Conservation (phyloP, 1,140 invertebrate genomes). For the Drosophila sulfurigaster region DNA sequence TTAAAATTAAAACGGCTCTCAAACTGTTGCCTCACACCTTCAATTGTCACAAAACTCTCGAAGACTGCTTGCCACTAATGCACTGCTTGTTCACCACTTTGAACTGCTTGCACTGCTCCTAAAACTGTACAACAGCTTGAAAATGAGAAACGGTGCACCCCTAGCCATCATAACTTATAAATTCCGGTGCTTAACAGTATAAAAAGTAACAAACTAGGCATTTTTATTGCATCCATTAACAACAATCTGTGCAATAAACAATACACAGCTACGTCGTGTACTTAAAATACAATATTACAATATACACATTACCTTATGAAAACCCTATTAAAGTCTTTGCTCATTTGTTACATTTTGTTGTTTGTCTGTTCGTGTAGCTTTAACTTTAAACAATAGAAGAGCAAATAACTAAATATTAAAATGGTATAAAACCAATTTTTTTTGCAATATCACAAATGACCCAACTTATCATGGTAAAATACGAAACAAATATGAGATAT, state of each 20-base stretch:
- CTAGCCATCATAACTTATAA: background rate
- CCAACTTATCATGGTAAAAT: conserved; percentile 74
- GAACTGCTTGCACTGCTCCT: background rate
- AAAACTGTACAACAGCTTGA: background rate
- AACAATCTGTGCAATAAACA: conserved; percentile 34
- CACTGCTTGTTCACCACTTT: background rate
- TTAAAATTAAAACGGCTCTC: background rate
- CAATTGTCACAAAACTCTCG: background rate
- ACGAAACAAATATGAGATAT: conserved; percentile 47
- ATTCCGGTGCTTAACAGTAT: background rate
- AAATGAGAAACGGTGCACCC: background rate
- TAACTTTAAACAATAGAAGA: conserved; percentile 17
- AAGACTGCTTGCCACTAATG: background rate
- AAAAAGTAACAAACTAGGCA: conserved; percentile 53
- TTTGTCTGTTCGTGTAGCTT: conserved; percentile 20
- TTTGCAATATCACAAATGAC: conserved; percentile 83
- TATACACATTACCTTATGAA: conserved; percentile 42
- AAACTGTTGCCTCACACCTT: background rate
- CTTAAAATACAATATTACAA: conserved; percentile 42
- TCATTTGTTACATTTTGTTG: conserved; percentile 25
- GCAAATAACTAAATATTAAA: conserved; percentile 53
- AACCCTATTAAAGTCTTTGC: conserved; percentile 47
- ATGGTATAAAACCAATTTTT: conserved; percentile 64
- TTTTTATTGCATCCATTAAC: conserved; percentile 35
- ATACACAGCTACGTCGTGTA: conserved; percentile 28